Conservation (phyloP, 1,140 invertebrate genomes). For the Dendroctonus valens region DNA sequence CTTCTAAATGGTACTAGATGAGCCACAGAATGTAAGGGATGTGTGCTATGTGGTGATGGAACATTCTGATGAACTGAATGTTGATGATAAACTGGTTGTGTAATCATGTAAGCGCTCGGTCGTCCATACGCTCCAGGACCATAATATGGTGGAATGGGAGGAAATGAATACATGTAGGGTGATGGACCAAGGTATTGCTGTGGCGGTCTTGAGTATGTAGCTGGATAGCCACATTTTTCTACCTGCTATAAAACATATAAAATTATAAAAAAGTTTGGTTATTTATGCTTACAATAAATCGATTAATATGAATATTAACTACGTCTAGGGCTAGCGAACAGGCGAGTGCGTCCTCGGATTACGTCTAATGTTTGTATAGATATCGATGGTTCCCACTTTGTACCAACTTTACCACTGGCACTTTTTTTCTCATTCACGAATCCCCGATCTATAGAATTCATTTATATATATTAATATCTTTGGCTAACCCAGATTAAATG, state of each 20-base stretch:
- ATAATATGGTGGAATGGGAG: conserved; percentile 42
- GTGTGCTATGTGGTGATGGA: conserved; percentile 1
- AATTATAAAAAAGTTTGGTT: no score
- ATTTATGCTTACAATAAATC: no score
- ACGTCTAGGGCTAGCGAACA: no score
- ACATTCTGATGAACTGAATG: conserved; percentile 26
- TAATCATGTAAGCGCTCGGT: conserved; percentile 36
- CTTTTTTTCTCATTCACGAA: no score
- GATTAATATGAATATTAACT: no score
- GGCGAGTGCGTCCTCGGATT: no score
- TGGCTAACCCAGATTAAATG: no score
- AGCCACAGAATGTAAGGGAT: conserved; percentile 4
- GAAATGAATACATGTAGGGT: conserved; percentile 44
- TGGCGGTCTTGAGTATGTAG: conserved; percentile 36
- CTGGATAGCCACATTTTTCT: conserved; percentile 44
- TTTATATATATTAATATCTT: no score
- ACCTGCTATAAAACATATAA: conserved; percentile 40
- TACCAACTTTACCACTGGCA: no score
- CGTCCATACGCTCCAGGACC: conserved; percentile 38
- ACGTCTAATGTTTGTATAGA: no score
- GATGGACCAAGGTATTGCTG: conserved; percentile 37
- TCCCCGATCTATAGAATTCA: no score
- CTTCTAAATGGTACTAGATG: conserved; percentile 39
- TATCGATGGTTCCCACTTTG: no score
- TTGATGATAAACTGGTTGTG: conserved; percentile 41